Conservation (phyloP, 1,140 invertebrate species). For the Augochlora pura region DNA sequence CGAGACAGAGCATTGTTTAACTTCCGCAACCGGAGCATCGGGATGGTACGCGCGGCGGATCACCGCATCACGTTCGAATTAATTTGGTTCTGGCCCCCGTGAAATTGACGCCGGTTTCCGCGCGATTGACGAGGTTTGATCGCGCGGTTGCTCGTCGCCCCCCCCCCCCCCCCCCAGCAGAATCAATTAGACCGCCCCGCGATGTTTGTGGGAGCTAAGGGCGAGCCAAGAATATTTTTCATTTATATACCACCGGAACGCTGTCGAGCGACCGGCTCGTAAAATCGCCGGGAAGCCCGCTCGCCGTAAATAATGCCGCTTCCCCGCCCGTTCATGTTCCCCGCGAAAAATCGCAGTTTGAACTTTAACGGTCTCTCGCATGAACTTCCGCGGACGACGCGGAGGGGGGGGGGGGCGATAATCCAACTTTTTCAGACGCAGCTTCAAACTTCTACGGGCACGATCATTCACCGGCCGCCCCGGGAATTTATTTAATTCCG, state of each 20-base stretch:
- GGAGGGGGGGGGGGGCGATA: neutral
- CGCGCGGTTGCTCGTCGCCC: too few species aligned
- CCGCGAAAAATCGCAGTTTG: constrained; percentile 3
- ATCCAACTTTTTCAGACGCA: constrained; percentile 15
- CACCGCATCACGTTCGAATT: neutral
- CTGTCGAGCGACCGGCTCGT: neutral
- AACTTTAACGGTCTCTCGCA: constrained; percentile 11
- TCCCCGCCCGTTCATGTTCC: neutral
- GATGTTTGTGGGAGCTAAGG: too few species aligned
- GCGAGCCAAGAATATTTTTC: too few species aligned
- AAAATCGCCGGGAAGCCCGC: neutral
- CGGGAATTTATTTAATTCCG: neutral
- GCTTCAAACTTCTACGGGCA: neutral
- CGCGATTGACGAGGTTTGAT: too few species aligned
- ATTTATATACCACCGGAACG: too few species aligned
- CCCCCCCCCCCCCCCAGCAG: too few species aligned
- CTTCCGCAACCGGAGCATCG: neutral
- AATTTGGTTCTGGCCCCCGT: neutral
- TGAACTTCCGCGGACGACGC: constrained; percentile 13
- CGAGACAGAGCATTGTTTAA: neutral
- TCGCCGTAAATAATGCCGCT: neutral
- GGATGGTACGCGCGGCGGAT: neutral
- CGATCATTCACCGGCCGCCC: neutral
- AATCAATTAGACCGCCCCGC: too few species aligned
- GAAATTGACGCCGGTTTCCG: too few species aligned